Base-by-base conservation (phyloP, 2,113 vertebrate genomes). In the Ibidorhyncha struthersii region DNA sequence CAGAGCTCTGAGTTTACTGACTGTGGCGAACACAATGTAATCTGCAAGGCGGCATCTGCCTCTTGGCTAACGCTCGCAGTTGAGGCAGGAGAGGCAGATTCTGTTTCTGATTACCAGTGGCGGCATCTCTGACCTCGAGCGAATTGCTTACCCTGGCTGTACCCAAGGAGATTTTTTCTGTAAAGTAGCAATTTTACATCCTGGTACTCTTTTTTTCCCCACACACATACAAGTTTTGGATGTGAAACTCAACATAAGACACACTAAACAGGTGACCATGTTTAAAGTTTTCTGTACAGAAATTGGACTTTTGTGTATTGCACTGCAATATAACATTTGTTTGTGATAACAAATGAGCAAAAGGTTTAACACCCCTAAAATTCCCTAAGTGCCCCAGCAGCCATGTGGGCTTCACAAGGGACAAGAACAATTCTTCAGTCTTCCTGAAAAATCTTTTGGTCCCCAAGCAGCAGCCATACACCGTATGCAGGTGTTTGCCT, bases 221-320 rank as follows among this genome's bases (percentile, higher is more conserved):
- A 50, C 18, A 20, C 20, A 17, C 38, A 43, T 43, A 38, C 8
- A 14, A 3, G 0, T 41, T 72, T 55, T 20, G 32, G 36, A 29
- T 53, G 9, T 49, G 40, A 72, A 43, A 27, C 26, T 92, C 61
- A 43, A 4, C 9, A 0, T 17, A 22, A 59, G 22, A 25, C 7
- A 8, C 3, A 0, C 10, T 34, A 20, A 74, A 36, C 12, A 22
- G 17, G 7, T 49, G 23, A 32, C 10, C 1, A 0, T 9, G 9
- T 22, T 23, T 72, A 7, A 76, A 82, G 20, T 20, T 83, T 69
- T 22, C 8, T 12, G 3, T 62, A 80, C 9, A 34, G 41, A 82
- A 65, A 56, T 5, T 7, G 9, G 12, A 9, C 1, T 9, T 71
- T 49, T 77, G 36, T 86, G 34, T 43, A 34, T 56, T 23, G 7